Conservation (phyloP, 2,797 vertebrate genomes). For the Malacoraja senta region DNA sequence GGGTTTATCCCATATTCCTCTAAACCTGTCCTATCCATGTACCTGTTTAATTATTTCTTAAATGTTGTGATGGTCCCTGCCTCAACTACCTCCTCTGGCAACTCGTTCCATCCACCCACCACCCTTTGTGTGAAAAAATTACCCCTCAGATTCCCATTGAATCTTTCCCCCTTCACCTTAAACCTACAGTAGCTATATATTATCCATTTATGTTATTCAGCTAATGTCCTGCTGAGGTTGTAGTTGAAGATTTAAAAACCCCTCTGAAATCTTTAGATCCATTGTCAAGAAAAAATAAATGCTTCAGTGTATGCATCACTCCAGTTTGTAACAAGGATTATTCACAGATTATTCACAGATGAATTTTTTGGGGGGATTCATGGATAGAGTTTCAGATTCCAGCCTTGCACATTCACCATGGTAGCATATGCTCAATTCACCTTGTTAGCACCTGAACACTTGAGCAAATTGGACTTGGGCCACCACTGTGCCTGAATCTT, state of each 20-base stretch:
- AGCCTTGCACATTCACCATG: neutral
- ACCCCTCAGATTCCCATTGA: too few relatives aligned
- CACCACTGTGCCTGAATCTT: neutral
- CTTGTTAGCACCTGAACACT: neutral
- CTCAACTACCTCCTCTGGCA: too few relatives aligned
- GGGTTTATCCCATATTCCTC: too few relatives aligned
- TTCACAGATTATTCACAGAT: neutral
- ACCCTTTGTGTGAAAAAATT: too few relatives aligned
- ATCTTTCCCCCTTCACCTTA: too few relatives aligned
- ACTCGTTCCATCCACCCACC: too few relatives aligned
- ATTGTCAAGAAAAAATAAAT: neutral
- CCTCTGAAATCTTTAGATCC: neutral
- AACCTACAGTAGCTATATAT: too few relatives aligned
- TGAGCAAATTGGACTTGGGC: neutral
- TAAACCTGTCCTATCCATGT: too few relatives aligned
- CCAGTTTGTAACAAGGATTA: neutral
- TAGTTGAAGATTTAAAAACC: neutral
- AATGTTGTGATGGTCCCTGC: too few relatives aligned
- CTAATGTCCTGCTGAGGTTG: neutral
- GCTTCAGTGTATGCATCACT: neutral
- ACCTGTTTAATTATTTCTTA: too few relatives aligned
- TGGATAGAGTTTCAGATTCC: neutral
- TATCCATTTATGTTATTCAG: neutral
- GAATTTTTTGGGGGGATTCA: neutral
- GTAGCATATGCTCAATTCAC: neutral